A percentile compares a stretch with the other conserved stretches of the same genome.
Evolutionary conservation across 2,797 vertebrate species (phyloP).

Genomic region (Thripadectes ignobilis): DNA sequence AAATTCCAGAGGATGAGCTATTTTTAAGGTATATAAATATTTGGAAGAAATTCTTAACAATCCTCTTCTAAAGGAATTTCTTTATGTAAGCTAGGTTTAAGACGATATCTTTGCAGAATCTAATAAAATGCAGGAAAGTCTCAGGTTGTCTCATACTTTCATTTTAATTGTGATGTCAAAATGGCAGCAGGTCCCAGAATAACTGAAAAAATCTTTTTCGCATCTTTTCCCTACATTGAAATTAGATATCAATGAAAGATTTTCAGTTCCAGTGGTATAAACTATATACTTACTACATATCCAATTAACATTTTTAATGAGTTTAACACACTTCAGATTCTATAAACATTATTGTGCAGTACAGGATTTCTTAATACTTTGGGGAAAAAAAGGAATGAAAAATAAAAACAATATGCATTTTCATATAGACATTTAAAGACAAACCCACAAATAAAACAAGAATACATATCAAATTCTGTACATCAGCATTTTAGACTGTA

Average conservation of each 20-base stretch:
- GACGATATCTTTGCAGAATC: background rate
- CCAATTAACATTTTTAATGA: slow-evolving; percentile 13
- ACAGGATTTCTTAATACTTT: slow-evolving; percentile 2
- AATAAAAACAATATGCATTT: background rate
- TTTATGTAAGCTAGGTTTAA: slow-evolving; percentile 19
- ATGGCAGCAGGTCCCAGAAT: background rate
- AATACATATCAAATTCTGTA: background rate
- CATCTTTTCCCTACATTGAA: background rate
- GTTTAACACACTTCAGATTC: background rate
- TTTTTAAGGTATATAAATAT: slow-evolving; percentile 52
- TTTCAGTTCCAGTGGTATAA: background rate
- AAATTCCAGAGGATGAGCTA: slow-evolving; percentile 45
- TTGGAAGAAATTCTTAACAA: slow-evolving; percentile 16
- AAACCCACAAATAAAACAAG: background rate
- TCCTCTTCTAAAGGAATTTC: background rate
- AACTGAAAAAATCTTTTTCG: background rate
- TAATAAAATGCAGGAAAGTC: background rate
- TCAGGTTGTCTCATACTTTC: background rate
- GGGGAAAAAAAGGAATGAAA: background rate
- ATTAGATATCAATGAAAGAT: background rate
- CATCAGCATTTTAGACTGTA: background rate
- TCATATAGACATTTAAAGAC: background rate
- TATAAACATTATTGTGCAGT: background rate
- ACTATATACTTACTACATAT: slow-evolving; percentile 22
- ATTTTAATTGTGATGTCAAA: background rate